Percentiles rank a stretch among this genome's conserved stretches.
Evolutionary conservation across 2,888 invertebrate species (phyloP).

Genomic region (Zygothrica quintamaculata): DNA sequence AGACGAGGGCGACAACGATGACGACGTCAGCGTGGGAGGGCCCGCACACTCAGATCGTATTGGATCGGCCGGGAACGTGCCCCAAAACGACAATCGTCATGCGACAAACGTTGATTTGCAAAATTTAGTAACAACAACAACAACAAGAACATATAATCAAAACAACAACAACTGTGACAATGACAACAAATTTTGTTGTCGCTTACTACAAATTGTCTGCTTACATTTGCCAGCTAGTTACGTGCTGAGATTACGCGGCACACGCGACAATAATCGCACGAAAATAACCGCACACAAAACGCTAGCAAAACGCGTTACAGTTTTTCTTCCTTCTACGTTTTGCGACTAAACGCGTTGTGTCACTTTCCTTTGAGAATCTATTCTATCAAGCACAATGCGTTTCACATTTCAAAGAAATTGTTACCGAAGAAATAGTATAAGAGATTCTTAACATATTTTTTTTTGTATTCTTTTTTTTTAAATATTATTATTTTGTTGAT

Average conservation of each 20-base stretch:
- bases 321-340: slow-evolving; percentile 9
- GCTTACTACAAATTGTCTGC: slow-evolving; percentile 59
- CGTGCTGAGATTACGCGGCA: slow-evolving; percentile 41
- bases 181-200: slow-evolving; percentile 58
- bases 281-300: slow-evolving; percentile 40
- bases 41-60: slow-evolving; percentile 35
- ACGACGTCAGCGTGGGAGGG: slow-evolving; percentile 33
- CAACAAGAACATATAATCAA: slow-evolving; percentile 11
- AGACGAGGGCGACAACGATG: slow-evolving; percentile 10
- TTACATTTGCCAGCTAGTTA: slow-evolving; percentile 61
- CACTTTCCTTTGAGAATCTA: slow-evolving; percentile 19
- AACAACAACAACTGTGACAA: slow-evolving; percentile 44
- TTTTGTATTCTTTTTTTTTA: slow-evolving; percentile 24
- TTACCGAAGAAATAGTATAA: not conserved
- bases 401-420: slow-evolving; percentile 51
- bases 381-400: slow-evolving; percentile 36
- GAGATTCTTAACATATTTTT: slow-evolving; percentile 31
- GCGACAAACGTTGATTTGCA: slow-evolving; percentile 54
- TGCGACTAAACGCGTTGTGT: slow-evolving; percentile 13
- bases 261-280: slow-evolving; percentile 53
- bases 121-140: slow-evolving; percentile 42
- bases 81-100: slow-evolving; percentile 22
- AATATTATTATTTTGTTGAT: slow-evolving; percentile 13
- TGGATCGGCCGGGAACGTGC: slow-evolving; percentile 55
- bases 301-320: slow-evolving; percentile 7